Percentiles rank a stretch among this genome's conserved stretches.
These are phyloP conservation scores for Chironomus tepperi DNA, from an alignment of 1,140 invertebrate genomes.

Conservation along the genomic window DNA sequence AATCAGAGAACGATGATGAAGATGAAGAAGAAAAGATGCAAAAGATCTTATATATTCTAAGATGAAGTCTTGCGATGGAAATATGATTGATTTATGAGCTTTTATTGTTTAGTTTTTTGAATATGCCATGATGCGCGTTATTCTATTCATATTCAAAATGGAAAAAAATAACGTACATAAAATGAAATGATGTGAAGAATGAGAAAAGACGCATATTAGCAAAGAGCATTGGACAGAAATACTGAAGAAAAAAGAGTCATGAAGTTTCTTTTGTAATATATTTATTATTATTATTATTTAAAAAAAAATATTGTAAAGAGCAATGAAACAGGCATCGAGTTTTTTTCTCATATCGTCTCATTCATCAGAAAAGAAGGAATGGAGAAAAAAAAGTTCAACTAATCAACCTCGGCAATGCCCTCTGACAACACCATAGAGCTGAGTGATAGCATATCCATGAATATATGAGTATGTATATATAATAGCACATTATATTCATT, in stretches of 20 bases:
- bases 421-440: neutral
- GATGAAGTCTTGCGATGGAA: neutral
- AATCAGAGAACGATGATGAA: neutral
- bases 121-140: neutral
- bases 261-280: too few species aligned
- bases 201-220: slow-evolving; percentile 1
- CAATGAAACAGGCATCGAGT: too few species aligned
- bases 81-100: slow-evolving; percentile 9
- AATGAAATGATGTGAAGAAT: neutral
- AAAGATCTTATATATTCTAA: neutral
- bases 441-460: too few species aligned
- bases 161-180: neutral
- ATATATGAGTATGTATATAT: too few species aligned
- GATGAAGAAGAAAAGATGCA: neutral
- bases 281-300: too few species aligned
- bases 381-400: neutral
- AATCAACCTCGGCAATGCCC: slow-evolving; percentile 4
- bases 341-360: neutral
- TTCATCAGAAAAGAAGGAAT: neutral
- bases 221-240: neutral
- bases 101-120: neutral
- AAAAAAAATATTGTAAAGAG: too few species aligned
- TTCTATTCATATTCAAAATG: neutral
- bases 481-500: too few species aligned
- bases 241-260: neutral